These are phyloP conservation scores for Jaculus jaculus DNA, from an alignment of 2,113 vertebrate species.

Conservation along the genomic window DNA sequence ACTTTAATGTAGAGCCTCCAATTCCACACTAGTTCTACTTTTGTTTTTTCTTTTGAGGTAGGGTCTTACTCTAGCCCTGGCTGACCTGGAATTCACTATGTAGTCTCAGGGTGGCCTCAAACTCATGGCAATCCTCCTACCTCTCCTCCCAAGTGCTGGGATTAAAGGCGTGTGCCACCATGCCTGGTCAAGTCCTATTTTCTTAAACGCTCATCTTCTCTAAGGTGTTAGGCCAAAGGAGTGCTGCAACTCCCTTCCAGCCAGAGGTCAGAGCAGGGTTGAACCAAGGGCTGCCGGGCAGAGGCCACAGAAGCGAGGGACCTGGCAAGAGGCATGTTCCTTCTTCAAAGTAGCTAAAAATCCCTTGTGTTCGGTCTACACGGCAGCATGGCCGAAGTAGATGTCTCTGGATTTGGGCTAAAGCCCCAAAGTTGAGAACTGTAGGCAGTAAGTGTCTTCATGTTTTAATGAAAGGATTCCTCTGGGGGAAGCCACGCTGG, in stretches of 20 bases:
- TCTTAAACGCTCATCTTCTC: not conserved
- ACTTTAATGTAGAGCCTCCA: not conserved
- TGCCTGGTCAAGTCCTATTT: not conserved
- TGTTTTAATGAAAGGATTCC: not conserved
- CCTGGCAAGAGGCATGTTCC: not conserved
- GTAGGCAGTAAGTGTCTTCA: not conserved
- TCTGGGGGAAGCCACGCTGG: not conserved
- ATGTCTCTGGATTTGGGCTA: not conserved
- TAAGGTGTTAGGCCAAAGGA: not conserved
- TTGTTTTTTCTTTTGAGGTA: no score
- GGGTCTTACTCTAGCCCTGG: no score
- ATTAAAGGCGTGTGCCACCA: no score
- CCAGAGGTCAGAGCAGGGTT: slow-evolving; percentile 9
- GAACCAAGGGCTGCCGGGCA: not conserved
- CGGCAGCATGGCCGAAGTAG: not conserved
- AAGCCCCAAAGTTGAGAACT: not conserved
- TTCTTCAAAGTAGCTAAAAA: not conserved
- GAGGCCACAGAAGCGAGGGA: not conserved
- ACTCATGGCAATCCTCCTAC: no score
- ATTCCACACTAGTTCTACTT: no score
- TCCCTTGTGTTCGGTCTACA: not conserved
- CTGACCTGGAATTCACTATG: no score
- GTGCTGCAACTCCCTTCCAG: not conserved
- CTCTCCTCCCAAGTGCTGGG: no score
- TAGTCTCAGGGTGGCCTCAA: no score